Conservation (phyloP, 2,797 vertebrate genomes). For the Decapterus maruadsi region DNA sequence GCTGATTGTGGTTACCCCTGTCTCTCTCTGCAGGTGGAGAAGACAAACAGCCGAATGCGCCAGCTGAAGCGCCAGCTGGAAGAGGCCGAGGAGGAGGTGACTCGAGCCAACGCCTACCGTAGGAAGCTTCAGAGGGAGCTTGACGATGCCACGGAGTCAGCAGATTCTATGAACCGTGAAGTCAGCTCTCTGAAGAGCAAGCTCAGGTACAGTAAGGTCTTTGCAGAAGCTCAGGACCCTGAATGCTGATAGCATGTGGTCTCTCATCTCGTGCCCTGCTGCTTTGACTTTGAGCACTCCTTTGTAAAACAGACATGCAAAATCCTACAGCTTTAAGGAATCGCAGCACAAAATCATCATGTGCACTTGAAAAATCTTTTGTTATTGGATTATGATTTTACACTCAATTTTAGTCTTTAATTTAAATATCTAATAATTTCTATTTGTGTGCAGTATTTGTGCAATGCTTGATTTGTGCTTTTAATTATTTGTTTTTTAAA, state of each 20-base stretch:
- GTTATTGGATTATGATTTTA: background rate
- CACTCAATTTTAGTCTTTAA: background rate
- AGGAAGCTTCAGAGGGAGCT: conserved; percentile 96
- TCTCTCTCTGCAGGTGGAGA: conserved; percentile 87
- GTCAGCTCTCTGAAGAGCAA: conserved; percentile 94
- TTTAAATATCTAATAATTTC: background rate
- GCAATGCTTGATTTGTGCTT: background rate
- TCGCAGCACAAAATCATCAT: no score
- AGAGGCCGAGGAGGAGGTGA: conserved; percentile 95
- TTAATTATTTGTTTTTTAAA: conserved; percentile 32
- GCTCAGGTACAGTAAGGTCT: conserved; percentile 87
- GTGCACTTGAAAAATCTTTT: background rate
- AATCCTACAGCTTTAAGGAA: no score
- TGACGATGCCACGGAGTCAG: conserved; percentile 92
- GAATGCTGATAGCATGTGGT: no score
- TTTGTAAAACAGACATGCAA: no score
- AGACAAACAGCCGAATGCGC: conserved; percentile 92
- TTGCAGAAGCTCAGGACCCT: background rate
- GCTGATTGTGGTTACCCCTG: conserved; percentile 7
- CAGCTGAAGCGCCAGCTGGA: conserved; percentile 97
- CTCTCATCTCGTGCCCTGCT: background rate
- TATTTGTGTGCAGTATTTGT: background rate
- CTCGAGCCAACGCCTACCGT: conserved; percentile 91
- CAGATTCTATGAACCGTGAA: conserved; percentile 92
- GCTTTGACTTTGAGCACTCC: background rate